A percentile compares a stretch with the other conserved stretches of the same genome.
phyloP scores from a whole-genome alignment of 2,797 vertebrate species.

The Myotis myotis region DNA sequence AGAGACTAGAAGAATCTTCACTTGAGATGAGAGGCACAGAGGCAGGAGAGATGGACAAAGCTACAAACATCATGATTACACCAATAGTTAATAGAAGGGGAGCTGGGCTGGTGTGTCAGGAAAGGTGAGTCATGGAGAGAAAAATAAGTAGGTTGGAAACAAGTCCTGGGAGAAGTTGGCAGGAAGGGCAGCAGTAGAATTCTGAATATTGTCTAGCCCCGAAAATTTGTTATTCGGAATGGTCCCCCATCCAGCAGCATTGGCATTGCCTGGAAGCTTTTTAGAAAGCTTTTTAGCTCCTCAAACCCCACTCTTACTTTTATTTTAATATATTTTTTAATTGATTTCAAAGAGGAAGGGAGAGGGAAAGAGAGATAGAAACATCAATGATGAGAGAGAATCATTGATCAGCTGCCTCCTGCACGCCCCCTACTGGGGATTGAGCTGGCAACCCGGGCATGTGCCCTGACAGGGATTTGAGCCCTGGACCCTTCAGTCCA shows the following conservation, averaged over 20 bases:
- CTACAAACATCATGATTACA: background rate
- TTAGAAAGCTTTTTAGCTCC: background rate
- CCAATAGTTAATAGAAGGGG: background rate
- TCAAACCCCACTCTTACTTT: background rate
- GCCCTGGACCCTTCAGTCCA: no score
- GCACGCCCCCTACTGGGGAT: no score
- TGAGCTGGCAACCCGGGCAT: no score
- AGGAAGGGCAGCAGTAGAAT: background rate
- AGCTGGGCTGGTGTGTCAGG: background rate
- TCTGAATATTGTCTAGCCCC: background rate
- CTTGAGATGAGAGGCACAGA: background rate
- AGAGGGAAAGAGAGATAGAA: no score
- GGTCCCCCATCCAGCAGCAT: background rate
- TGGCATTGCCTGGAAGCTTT: background rate
- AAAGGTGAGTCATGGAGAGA: background rate
- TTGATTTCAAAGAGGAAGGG: no score
- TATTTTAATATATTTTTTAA: no score
- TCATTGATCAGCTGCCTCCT: no score
- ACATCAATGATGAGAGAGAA: no score
- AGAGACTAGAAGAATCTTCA: background rate
- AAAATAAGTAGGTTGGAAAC: background rate
- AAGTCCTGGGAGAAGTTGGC: background rate
- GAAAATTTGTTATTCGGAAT: background rate
- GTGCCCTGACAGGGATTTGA: no score
- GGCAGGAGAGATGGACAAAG: background rate